Evolutionary conservation across 2,113 vertebrate species (phyloP), one percentile per base, ranked within the genome.

Genomic region (Daubentonia madagascariensis): DNA sequence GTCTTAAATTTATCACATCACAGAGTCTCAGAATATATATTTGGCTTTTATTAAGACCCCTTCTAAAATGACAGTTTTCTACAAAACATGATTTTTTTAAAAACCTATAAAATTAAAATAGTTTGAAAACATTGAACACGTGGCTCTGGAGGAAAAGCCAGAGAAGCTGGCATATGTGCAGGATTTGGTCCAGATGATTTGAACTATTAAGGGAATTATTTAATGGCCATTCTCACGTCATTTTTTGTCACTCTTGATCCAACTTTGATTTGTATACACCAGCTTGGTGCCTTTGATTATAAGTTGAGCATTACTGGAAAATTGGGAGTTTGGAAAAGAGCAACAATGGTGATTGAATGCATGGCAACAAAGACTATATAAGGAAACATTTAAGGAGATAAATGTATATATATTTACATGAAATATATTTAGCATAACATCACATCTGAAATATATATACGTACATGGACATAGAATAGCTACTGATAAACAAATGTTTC

Each of bases 401-500:
- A 97, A 96, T 65, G 23, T 78, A 40, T 83, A 40, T 83, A 22
- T 45, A 79, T 94, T 96, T 96, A 97, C 30, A 57, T 32, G 75
- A 91, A 95, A 67, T 91, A 80, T 91, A 91, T 89, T 96, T 92
- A 97, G 68, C 63, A 8, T 87, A 93, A 92, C 84, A 61, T 96
- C 67, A 84, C 35, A 86, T 93, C 61, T 94, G 67, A 96, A 96
- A 97, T 91, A 65, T 96, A 87, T 89, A 81, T 76, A 35, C 89
- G 17, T 73, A 16, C 48, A 37, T 88, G 43, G 76, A 87, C n/a
- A 89, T 72, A 83, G 43, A 93, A 67, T 52, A 97, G 76, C 67
- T 97, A 96, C 96, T 89, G 91, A 95, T 95, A 97, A 94, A 97
- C 79, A 96, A 75, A 89, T 72, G 90, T 89, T 92, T 96, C 89